These are phyloP conservation scores for Scaptomyza parva DNA, from an alignment of 2,888 invertebrate species.

Conservation along the genomic window DNA sequence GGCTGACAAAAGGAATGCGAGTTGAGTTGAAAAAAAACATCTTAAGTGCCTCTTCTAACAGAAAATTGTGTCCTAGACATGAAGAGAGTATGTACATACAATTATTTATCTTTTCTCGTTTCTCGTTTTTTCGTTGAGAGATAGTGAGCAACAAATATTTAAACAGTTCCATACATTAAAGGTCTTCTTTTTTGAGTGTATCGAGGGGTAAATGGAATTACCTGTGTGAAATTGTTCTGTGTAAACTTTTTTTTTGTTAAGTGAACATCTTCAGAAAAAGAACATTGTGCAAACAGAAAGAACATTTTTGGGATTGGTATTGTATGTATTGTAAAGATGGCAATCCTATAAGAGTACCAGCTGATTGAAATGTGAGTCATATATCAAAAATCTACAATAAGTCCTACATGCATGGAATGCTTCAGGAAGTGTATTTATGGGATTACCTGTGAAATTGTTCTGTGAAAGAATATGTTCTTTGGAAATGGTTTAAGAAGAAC, in stretches of 20 bases:
- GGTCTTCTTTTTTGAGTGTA: not conserved
- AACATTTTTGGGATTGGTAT: not conserved
- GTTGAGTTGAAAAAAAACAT: conserved; percentile 17
- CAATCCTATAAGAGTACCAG: not conserved
- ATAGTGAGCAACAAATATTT: conserved; percentile 15
- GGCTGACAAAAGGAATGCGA: conserved; percentile 43
- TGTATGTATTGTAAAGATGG: not conserved
- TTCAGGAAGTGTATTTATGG: too few relatives aligned
- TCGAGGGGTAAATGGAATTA: conserved; percentile 9
- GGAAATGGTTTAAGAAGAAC: too few relatives aligned
- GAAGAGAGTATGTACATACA: not conserved
- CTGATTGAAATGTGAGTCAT: too few relatives aligned
- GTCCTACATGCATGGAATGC: too few relatives aligned
- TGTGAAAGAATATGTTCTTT: too few relatives aligned
- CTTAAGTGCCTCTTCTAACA: conserved; percentile 41
- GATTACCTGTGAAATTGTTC: too few relatives aligned
- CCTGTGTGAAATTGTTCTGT: conserved; percentile 13
- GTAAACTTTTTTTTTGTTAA: conserved; percentile 1
- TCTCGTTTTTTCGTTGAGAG: not conserved
- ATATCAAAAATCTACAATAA: too few relatives aligned
- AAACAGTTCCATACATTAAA: conserved; percentile 7
- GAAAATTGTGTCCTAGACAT: conserved; percentile 35
- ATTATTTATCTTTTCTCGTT: not conserved
- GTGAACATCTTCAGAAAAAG: conserved; percentile 8
- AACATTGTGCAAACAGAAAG: not conserved